Evolutionary conservation across 2,797 vertebrate genomes (phyloP), one percentile per base, ranked within the genome.

Genomic region (Vespertilio murinus): DNA sequence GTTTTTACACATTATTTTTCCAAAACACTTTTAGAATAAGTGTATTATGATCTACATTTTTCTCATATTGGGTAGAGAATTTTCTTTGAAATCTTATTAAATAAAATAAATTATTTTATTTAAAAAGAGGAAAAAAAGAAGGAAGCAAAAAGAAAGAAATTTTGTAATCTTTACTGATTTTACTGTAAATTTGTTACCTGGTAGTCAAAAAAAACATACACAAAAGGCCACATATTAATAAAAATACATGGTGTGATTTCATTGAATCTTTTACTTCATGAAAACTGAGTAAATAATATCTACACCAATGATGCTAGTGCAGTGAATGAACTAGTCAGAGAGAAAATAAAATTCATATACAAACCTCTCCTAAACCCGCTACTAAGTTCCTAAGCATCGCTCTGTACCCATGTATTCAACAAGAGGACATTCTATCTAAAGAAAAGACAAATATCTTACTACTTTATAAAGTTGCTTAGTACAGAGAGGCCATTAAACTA

Each of bases 151-250:
- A 30, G 17, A 52, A 74, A 54, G 16, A 61, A 56, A 71, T 4
- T 4, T 3, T 38, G 0, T 77, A 78, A 80, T 18, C 33, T 45
- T 45, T 69, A 42, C 22, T 47, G 0, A 35, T 81, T 93, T 90
- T n/a, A 52, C n/a, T 95, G 16, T 79, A 64, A 77, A 42, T 92
- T 89, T 91, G 10, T 95, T 59, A 94, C 10, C 30, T 77, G 9
- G 93, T 88, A 45, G 4, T 86, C 83, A 88, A 88, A 88, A 88
- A 88, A 94, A 87, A 42, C 59, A 70, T 75, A n/a, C 16, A 28
- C 74, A 35, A 70, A 70, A 67, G 25, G 52, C 59, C 22, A 85
- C 64, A 40, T 8, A 2, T 22, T 52, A 75, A 65, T 87, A 59
- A 56, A 79, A 74, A 11, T 28, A 14, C 2, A 35, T 23, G 14